These are phyloP conservation scores for Furcifer pardalis DNA, from an alignment of 2,797 vertebrate species.

Conservation along the genomic window DNA sequence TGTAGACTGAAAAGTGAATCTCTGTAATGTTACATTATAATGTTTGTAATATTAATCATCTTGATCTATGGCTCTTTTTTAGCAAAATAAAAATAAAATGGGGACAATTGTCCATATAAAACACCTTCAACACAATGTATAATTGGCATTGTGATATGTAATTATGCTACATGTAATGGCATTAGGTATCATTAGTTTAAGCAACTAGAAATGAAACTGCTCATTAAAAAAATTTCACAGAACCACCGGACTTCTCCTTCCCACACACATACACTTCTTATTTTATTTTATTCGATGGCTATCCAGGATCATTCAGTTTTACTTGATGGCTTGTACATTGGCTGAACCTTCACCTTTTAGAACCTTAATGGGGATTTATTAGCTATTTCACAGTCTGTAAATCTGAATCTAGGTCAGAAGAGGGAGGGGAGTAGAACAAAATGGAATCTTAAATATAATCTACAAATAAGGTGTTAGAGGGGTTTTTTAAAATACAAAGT, in stretches of 20 bases:
- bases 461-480: conserved; percentile 73
- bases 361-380: conserved; percentile 83
- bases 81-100: no score
- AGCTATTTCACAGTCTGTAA: conserved; percentile 82
- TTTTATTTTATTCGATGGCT: conserved; percentile 60
- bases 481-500: conserved; percentile 62
- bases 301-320: conserved; percentile 80
- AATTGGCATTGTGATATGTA: conserved; percentile 35
- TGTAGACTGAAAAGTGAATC: background rate
- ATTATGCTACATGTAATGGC: background rate
- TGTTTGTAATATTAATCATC: no score
- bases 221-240: conserved; percentile 59
- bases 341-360: conserved; percentile 81
- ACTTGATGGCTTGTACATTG: conserved; percentile 77
- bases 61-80: background rate
- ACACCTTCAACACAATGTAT: conserved; percentile 28
- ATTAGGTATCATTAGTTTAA: conserved; percentile 49
- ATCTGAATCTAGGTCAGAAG: conserved; percentile 81
- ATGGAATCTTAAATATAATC: conserved; percentile 70
- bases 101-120: background rate
- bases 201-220: conserved; percentile 43
- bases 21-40: no score
- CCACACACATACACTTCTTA: conserved; percentile 40
- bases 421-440: conserved; percentile 74
- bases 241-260: conserved; percentile 62